A percentile compares a stretch with the other conserved stretches of the same genome.
Evolutionary conservation across 2,888 invertebrate species (phyloP).

Genomic region (Teinopalpus imperialis): DNA sequence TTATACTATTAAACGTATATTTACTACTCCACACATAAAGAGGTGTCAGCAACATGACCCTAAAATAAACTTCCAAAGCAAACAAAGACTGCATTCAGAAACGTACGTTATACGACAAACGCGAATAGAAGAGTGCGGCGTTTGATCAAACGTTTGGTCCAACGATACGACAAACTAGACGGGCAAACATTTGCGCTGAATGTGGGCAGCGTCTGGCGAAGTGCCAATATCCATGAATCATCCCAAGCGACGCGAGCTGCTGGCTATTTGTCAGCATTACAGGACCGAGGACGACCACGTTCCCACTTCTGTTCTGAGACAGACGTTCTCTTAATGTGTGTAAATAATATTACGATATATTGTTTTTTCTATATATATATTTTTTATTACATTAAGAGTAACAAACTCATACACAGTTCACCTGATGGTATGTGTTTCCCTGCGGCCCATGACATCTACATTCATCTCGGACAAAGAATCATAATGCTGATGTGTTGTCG

Average conservation of each 20-base stretch:
- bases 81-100: slow-evolving; percentile 21
- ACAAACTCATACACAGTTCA: too few species aligned
- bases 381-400: too few species aligned
- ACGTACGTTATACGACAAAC: slow-evolving; percentile 3
- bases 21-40: slow-evolving; percentile 16
- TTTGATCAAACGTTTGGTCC: slow-evolving; percentile 14
- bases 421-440: too few species aligned
- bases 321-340: slow-evolving; percentile 22
- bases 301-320: slow-evolving; percentile 23
- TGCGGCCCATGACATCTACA: too few species aligned
- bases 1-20: too few species aligned
- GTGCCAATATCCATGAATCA: slow-evolving; percentile 69
- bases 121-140: neutral
- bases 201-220: slow-evolving; percentile 42
- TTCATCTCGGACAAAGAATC: too few species aligned
- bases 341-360: neutral
- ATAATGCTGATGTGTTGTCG: too few species aligned
- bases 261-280: slow-evolving; percentile 71
- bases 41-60: slow-evolving; percentile 18
- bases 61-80: slow-evolving; percentile 15
- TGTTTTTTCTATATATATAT: too few species aligned
- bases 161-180: slow-evolving; percentile 3
- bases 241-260: slow-evolving; percentile 59
- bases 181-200: slow-evolving; percentile 8
- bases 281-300: slow-evolving; percentile 38